phyloP scores from a whole-genome alignment of 2,888 invertebrate species.

The Lacanobia wlatinum region DNA sequence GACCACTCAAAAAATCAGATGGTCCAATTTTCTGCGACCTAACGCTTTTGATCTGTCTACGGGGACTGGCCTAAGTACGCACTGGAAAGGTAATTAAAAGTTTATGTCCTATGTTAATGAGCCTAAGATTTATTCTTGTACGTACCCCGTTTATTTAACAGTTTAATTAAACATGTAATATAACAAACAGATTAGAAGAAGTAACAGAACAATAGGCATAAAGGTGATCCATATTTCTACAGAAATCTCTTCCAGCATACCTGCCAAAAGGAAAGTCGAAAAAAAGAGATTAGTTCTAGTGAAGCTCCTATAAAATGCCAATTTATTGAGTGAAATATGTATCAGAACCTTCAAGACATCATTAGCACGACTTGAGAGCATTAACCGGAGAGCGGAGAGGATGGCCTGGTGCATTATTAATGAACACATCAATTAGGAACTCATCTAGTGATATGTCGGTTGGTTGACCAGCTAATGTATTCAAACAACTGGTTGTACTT shows the following conservation, averaged over 20 bases:
- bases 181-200: too few species aligned
- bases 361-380: not conserved
- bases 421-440: conserved; percentile 10
- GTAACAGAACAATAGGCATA: too few species aligned
- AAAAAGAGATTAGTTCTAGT: not conserved
- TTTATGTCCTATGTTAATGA: not conserved
- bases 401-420: not conserved
- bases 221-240: too few species aligned
- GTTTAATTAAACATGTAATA: too few species aligned
- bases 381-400: not conserved
- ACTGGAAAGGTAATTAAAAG: not conserved
- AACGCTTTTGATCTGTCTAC: too few species aligned
- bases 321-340: not conserved
- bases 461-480: conserved; percentile 46
- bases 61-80: too few species aligned
- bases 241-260: too few species aligned
- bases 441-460: conserved; percentile 3
- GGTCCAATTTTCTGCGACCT: too few species aligned
- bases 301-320: not conserved
- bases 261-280: too few species aligned
- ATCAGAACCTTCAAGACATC: not conserved
- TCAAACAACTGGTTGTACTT: conserved; percentile 30
- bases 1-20: too few species aligned
- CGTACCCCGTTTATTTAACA: too few species aligned
- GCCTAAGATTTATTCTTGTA: too few species aligned